Percentiles rank a stretch among this genome's conserved stretches.
These are phyloP conservation scores for Pycnomerus fuliginosus DNA, from an alignment of 2,888 invertebrate species.

Conservation along the genomic window DNA sequence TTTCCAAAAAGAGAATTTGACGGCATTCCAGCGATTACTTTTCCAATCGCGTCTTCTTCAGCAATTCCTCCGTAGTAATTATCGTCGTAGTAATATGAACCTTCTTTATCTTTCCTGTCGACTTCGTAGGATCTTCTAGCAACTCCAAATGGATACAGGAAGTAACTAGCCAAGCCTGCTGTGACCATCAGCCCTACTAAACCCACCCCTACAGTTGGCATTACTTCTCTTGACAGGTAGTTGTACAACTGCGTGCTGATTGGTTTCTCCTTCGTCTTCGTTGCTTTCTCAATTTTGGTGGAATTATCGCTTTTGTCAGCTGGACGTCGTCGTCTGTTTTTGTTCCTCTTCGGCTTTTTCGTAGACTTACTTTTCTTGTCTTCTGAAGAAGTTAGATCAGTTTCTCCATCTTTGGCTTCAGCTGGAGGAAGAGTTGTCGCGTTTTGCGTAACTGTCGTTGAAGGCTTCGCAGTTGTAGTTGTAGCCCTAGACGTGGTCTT, in stretches of 20 bases:
- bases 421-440: too few relatives aligned
- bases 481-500: conserved; percentile 23
- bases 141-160: conserved; percentile 72
- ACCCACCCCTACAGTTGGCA: conserved; percentile 79
- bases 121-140: conserved; percentile 67
- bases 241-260: conserved; percentile 75
- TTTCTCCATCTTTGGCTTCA: conserved; percentile 49
- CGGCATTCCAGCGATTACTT: conserved; percentile 66
- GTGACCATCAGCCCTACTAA: conserved; percentile 72
- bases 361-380: conserved; percentile 27
- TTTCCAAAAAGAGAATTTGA: conserved; percentile 29
- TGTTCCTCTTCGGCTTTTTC: conserved; percentile 60
- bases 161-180: conserved; percentile 74
- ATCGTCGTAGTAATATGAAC: conserved; percentile 64
- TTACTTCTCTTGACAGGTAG: conserved; percentile 75
- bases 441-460: too few relatives aligned
- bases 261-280: conserved; percentile 56
- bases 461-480: conserved; percentile 25
- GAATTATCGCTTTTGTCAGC: conserved; percentile 53
- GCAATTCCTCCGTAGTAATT: conserved; percentile 70
- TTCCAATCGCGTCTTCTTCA: conserved; percentile 76
- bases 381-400: conserved; percentile 39
- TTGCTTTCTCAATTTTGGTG: conserved; percentile 37
- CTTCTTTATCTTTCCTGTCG: conserved; percentile 62
- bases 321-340: conserved; percentile 61